A percentile compares a stretch with the other conserved stretches of the same genome.
Conservation (phyloP, 2,797 vertebrate genomes). For the Dicrostonyx torquatus region DNA sequence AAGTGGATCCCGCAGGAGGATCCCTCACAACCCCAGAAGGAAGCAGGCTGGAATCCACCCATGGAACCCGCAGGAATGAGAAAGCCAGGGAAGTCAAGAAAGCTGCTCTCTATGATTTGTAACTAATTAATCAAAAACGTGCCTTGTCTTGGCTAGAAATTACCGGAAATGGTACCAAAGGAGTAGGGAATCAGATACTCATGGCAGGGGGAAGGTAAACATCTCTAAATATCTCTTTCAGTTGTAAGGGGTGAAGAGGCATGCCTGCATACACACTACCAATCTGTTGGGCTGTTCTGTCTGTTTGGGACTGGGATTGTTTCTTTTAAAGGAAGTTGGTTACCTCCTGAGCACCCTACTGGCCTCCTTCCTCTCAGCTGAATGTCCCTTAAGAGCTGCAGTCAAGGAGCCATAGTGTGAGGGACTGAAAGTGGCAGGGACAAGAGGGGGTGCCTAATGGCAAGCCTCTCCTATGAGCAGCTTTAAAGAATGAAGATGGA, state of each 20-base stretch:
- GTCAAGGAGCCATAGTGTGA: not conserved
- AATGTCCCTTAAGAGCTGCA: not conserved
- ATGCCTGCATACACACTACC: not conserved
- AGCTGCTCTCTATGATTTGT: not conserved
- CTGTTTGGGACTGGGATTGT: not conserved
- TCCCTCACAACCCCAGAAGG: not conserved
- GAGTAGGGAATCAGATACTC: not conserved
- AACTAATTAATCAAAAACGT: slow-evolving; percentile 3
- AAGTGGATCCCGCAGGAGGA: not conserved
- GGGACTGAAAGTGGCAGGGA: not conserved
- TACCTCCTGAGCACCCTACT: not conserved
- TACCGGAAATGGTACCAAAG: not conserved
- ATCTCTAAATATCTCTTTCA: slow-evolving; percentile 3
- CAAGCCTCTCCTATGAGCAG: not conserved
- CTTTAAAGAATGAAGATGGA: not conserved
- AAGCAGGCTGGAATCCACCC: not conserved
- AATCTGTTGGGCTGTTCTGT: not conserved
- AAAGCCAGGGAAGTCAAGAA: slow-evolving; percentile 3
- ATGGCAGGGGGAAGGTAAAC: not conserved
- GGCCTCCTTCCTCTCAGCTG: not conserved
- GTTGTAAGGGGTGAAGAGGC: not conserved
- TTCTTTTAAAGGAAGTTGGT: not conserved
- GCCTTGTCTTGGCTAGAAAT: slow-evolving; percentile 22
- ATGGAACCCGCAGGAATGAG: not conserved
- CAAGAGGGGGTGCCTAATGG: accelerated